These are phyloP conservation scores for Vimba vimba DNA, from an alignment of 2,113 vertebrate species.

Conservation along the genomic window DNA sequence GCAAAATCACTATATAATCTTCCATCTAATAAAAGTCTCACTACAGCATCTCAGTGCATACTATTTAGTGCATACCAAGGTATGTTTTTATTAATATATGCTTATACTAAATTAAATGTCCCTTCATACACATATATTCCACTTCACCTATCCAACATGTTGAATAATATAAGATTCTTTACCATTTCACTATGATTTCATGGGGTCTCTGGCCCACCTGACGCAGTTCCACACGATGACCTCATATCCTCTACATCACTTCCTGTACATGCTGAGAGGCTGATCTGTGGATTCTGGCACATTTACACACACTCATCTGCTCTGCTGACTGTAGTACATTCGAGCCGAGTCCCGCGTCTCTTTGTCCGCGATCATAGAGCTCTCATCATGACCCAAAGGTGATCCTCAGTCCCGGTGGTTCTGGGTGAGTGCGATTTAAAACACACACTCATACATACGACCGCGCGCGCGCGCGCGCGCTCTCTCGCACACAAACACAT, in stretches of 20 bases:
- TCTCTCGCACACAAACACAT: background rate
- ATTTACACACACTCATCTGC: conserved; percentile 58
- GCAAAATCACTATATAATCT: too few relatives aligned
- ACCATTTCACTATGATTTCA: too few relatives aligned
- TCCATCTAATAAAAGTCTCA: too few relatives aligned
- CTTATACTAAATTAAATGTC: too few relatives aligned
- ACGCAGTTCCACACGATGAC: conserved; percentile 53
- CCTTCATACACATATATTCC: too few relatives aligned
- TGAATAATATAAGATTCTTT: too few relatives aligned
- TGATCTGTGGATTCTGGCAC: conserved; percentile 72
- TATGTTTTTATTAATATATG: too few relatives aligned
- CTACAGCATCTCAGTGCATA: too few relatives aligned
- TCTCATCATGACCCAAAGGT: conserved; percentile 77
- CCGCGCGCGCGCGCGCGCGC: background rate
- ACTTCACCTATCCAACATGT: too few relatives aligned
- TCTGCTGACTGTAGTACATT: conserved; percentile 67
- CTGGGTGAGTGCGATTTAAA: conserved; percentile 70
- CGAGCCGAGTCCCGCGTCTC: background rate
- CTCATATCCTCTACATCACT: conserved; percentile 66
- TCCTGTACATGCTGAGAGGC: conserved; percentile 65
- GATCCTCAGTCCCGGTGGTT: conserved; percentile 80
- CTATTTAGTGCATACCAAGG: too few relatives aligned
- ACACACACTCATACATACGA: background rate
- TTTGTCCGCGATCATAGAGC: conserved; percentile 57
- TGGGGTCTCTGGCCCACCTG: background rate